Percentiles rank a stretch among this genome's conserved stretches.
Evolutionary conservation across 1,140 invertebrate genomes (phyloP).

Genomic region (Calliphora vicina): DNA sequence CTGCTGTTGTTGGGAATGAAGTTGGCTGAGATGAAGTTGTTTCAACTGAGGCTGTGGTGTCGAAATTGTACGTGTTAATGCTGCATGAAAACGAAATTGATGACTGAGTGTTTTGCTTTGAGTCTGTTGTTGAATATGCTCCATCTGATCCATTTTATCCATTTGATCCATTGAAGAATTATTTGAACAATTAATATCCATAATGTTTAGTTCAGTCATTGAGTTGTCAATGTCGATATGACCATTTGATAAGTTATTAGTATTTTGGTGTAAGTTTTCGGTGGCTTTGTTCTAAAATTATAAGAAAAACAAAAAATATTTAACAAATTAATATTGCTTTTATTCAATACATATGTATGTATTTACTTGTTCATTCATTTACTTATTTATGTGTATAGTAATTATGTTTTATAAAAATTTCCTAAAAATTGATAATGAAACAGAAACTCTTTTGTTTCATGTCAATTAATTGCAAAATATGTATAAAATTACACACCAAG

Average conservation of each 20-base stretch:
- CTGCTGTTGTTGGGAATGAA: conserved; percentile 35
- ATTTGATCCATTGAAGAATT: conserved; percentile 26
- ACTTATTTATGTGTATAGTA: no score
- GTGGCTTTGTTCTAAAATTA: conserved; percentile 19
- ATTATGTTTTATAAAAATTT: no score
- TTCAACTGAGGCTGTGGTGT: conserved; percentile 21
- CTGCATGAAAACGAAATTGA: conserved; percentile 46
- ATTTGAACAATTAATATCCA: conserved; percentile 20
- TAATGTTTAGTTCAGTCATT: conserved; percentile 11
- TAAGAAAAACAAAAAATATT: neutral
- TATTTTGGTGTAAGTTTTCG: neutral
- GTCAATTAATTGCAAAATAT: neutral
- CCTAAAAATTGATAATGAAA: no score
- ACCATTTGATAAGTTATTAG: conserved; percentile 6
- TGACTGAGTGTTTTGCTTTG: neutral
- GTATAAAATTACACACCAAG: neutral
- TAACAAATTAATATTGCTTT: neutral
- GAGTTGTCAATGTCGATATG: conserved; percentile 12
- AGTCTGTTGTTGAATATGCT: neutral
- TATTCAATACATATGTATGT: no score
- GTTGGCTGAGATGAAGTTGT: conserved; percentile 29
- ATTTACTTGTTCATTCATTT: no score
- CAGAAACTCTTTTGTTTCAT: neutral
- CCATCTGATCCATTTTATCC: conserved; percentile 20
- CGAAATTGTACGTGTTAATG: conserved; percentile 51